These are phyloP conservation scores for Latrodectus elegans DNA, from an alignment of 2,888 invertebrate species.

Conservation along the genomic window DNA sequence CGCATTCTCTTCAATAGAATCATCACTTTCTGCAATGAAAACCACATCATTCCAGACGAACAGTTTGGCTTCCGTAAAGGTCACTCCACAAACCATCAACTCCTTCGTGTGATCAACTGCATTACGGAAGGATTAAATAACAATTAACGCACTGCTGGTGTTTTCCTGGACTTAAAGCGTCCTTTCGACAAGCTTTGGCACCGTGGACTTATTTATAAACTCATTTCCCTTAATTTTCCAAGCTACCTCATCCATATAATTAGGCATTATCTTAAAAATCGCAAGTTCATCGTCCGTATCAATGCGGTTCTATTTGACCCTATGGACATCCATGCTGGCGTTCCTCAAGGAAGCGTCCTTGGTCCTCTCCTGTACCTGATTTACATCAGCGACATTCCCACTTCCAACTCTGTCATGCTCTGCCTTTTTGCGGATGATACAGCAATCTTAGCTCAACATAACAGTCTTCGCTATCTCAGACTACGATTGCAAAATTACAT, in stretches of 20 bases:
- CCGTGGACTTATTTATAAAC: neutral
- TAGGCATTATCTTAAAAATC: no score
- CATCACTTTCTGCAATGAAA: neutral
- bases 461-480: no score
- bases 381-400: neutral
- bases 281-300: no score
- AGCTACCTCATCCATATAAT: no score
- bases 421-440: neutral
- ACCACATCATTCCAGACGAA: neutral
- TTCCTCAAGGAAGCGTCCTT: no score
- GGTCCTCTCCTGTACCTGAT: neutral
- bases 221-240: no score
- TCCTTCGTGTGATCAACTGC: no score
- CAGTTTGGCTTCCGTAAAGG: neutral
- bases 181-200: neutral
- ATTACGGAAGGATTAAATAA: no score
- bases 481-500: neutral
- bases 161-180: neutral
- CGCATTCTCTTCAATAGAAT: neutral
- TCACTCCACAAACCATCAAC: neutral
- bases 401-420: neutral
- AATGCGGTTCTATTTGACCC: no score
- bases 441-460: neutral
- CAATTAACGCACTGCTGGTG: neutral
- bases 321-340: no score